phyloP scores from a whole-genome alignment of 1,140 invertebrate genomes.

The Carcinoscorpius rotundicauda region DNA sequence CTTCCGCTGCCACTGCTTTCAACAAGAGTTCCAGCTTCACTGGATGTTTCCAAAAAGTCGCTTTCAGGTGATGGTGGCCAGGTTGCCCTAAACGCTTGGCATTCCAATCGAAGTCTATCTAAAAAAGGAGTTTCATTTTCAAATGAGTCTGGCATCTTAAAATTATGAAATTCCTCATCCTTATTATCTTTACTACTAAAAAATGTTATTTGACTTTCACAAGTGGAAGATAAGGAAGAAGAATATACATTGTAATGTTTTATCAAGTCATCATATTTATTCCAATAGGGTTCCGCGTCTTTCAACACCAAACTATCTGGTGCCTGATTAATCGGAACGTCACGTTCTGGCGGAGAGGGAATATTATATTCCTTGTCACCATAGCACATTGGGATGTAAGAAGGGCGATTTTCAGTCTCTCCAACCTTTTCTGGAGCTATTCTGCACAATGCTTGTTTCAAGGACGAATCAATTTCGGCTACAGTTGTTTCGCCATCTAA shows the following conservation, averaged over 20 bases:
- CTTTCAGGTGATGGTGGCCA: slow-evolving; percentile 35
- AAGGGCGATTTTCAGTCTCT: no score
- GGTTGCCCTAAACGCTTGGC: no score
- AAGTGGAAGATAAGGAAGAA: slow-evolving; percentile 1
- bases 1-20: slow-evolving; percentile 43
- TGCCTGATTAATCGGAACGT: slow-evolving; percentile 27
- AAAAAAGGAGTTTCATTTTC: slow-evolving; percentile 13
- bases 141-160: no score
- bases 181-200: background rate
- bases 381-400: slow-evolving; percentile 10
- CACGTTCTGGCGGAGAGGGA: slow-evolving; percentile 59
- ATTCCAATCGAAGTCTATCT: slow-evolving; percentile 13
- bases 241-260: slow-evolving; percentile 8
- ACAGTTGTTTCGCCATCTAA: no score
- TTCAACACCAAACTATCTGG: no score
- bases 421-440: no score
- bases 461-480: no score
- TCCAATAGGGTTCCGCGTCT: no score
- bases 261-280: slow-evolving; percentile 11
- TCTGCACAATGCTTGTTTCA: no score
- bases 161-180: no score
- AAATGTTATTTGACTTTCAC: slow-evolving; percentile 2
- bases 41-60: slow-evolving; percentile 30
- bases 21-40: slow-evolving; percentile 17
- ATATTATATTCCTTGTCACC: slow-evolving; percentile 56